Evolutionary conservation across 2,797 vertebrate species (phyloP), one percentile per base, ranked within the genome.

Genomic region (Eutrigla gurnardus): DNA sequence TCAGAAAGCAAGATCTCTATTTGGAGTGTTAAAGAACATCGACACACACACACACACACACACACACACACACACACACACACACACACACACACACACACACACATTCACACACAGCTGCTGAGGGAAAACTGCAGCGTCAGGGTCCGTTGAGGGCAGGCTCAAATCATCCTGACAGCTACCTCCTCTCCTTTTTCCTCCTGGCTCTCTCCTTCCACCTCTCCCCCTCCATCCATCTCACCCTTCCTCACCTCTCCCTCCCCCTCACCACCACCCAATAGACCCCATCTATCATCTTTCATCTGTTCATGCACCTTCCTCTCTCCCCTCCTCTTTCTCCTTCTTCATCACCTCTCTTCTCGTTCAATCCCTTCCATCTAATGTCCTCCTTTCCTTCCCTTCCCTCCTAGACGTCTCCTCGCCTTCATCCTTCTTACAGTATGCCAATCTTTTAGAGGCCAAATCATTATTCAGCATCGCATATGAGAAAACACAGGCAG

Each of bases 131-230:
- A 93, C 81, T 91, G 91, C 93, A 87, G 90, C 70, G 93, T 94
- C 93, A 93, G 93, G 91, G 86, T 91, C 88, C 64, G 74, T 53
- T 78, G 87, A 89, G 90, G 92, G 85, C 84, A 76, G 68, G 83
- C 83, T 90, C 90, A 93, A 94, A 94, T 92, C 91, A 91, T 93
- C 86, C 85, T 91, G 92, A 92, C 85, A 88, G 88, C 86, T 84
- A 75, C 85, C 84, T 86, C 86, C 75, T 77, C 71, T 85, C 73
- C 75, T 83, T 73, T 79, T 79, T 78, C 85, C 76, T 80, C 80
- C 69, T 76, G 65, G 59, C 67, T 73, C 72, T 59, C 64, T 52
- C 67, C 37, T 67, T 78, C 18, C 71, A 25, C 69, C 70, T 80
- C 70, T 55, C 65, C 66, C 25, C 59, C 71, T 71, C 53, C 65